Percentiles rank a stretch among this genome's conserved stretches.
These are phyloP conservation scores for Lepilemur septentrionalis DNA, from an alignment of 2,797 vertebrate genomes.

Conservation along the genomic window DNA sequence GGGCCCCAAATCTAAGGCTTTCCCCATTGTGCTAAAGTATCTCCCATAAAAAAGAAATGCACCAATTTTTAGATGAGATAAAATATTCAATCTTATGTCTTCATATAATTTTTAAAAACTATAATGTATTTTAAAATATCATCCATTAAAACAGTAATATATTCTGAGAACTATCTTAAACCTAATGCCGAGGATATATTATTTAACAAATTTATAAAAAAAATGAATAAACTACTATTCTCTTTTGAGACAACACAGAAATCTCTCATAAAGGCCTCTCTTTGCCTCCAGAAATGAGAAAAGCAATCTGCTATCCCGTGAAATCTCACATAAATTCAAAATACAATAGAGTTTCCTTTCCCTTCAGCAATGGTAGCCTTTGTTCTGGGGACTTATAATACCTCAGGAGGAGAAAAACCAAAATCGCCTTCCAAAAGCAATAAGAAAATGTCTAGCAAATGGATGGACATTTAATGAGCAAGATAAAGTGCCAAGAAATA, in stretches of 20 bases:
- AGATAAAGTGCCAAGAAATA: slow-evolving; percentile 47
- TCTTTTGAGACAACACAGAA: not conserved
- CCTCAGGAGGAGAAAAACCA: slow-evolving; percentile 24
- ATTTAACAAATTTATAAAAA: not conserved
- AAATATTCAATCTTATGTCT: not conserved
- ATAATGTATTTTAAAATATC: slow-evolving; percentile 24
- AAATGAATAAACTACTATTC: not conserved
- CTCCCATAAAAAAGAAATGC: not conserved
- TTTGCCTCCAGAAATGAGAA: slow-evolving; percentile 47
- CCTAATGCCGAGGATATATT: not conserved
- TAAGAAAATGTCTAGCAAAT: slow-evolving; percentile 52
- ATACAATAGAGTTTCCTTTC: slow-evolving; percentile 3
- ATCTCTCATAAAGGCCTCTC: not conserved
- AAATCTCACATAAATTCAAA: slow-evolving; percentile 62
- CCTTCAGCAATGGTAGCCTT: not conserved
- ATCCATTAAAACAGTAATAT: not conserved
- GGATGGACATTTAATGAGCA: slow-evolving; percentile 39
- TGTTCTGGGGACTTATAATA: not conserved
- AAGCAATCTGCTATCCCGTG: not conserved
- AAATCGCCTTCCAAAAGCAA: slow-evolving; percentile 39
- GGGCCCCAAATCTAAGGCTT: not conserved
- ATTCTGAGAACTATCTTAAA: not conserved
- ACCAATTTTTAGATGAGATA: not conserved
- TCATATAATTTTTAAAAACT: not conserved
- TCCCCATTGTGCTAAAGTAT: not conserved